Conservation (phyloP, 2,113 vertebrate species). For the Prietella phreatophila region DNA sequence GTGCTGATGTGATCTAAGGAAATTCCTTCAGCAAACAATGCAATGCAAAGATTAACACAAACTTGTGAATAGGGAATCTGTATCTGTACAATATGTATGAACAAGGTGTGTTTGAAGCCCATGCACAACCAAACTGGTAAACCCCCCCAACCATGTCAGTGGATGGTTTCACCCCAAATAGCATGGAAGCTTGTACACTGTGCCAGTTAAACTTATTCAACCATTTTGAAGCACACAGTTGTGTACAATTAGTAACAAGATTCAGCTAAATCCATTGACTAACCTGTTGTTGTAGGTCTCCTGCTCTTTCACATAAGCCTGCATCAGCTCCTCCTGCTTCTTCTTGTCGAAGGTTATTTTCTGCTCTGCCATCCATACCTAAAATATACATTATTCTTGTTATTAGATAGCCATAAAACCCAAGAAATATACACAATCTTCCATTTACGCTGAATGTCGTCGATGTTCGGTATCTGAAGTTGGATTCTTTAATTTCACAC, state of each 20-base stretch:
- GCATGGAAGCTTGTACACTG: not conserved
- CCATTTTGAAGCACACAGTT: not conserved
- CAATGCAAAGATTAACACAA: not conserved
- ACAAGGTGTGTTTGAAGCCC: not conserved
- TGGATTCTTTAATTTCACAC: not conserved
- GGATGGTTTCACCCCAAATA: not conserved
- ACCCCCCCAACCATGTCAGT: not conserved
- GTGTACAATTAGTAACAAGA: too few relatives aligned
- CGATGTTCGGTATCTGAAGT: not conserved
- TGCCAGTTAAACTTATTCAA: not conserved
- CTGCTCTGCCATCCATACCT: slow-evolving; percentile 99
- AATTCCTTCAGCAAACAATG: not conserved
- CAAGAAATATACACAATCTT: not conserved
- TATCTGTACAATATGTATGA: not conserved
- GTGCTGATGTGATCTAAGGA: not conserved
- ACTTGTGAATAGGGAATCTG: not conserved
- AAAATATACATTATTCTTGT: not conserved
- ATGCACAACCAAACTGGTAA: not conserved
- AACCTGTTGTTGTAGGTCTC: slow-evolving; percentile 97
- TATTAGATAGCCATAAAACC: not conserved
- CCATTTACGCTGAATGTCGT: not conserved
- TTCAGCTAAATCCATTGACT: not conserved
- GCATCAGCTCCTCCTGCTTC: slow-evolving; percentile 97
- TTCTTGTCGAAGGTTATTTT: slow-evolving; percentile 95
- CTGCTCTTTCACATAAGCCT: slow-evolving; percentile 95